Conservation (phyloP, 2,888 invertebrate species). For the Elaeidobius kamerunicus region DNA sequence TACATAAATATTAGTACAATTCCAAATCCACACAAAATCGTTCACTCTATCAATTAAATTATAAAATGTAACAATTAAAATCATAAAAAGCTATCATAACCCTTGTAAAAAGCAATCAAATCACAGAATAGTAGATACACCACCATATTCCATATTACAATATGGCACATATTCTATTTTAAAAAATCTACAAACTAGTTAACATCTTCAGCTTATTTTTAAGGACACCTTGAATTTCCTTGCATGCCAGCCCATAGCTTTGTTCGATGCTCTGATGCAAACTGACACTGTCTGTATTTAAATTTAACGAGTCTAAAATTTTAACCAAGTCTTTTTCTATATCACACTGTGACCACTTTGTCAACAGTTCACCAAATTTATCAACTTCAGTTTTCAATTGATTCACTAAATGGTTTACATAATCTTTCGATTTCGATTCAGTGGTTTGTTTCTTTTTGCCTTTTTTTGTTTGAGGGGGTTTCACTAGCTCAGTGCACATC, state of each 20-base stretch:
- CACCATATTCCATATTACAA: background rate
- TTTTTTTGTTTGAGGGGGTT: conserved; percentile 55
- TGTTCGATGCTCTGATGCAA: conserved; percentile 52
- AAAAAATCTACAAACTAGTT: conserved; percentile 23
- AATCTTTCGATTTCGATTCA: conserved; percentile 51
- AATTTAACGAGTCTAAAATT: conserved; percentile 48
- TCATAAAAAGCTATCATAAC: no score
- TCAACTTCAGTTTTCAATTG: conserved; percentile 45
- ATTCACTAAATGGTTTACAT: conserved; percentile 38
- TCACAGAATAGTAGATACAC: background rate
- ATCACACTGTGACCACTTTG: conserved; percentile 49
- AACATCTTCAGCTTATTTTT: conserved; percentile 56
- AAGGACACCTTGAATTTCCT: conserved; percentile 54
- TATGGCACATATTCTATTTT: conserved; percentile 16
- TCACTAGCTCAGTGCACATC: conserved; percentile 54
- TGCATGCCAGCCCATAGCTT: conserved; percentile 54
- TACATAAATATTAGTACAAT: no score
- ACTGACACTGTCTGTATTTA: conserved; percentile 48
- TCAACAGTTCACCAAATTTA: conserved; percentile 50
- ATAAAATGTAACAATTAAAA: no score
- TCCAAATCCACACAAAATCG: no score
- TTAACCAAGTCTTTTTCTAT: conserved; percentile 47
- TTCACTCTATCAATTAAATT: no score
- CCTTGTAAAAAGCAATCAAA: no score
- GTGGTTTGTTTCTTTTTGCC: conserved; percentile 58